phyloP scores from a whole-genome alignment of 2,888 invertebrate species.

The Marronus borbonicus region DNA sequence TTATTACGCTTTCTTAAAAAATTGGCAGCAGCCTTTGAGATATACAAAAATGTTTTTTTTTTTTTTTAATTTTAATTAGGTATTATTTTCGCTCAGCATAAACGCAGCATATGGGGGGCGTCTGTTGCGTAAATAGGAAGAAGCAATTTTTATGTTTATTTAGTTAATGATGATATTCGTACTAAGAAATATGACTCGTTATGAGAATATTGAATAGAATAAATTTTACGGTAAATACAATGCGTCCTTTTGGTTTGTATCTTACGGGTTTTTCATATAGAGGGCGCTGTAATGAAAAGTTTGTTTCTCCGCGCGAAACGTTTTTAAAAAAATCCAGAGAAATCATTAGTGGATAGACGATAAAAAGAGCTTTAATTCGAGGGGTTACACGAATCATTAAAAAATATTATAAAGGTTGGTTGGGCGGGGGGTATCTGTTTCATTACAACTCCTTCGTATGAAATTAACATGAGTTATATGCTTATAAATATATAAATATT shows the following conservation, averaged over 20 bases:
- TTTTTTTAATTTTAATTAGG: too few relatives aligned
- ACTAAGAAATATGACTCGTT: conserved; percentile 56
- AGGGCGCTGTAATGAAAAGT: neutral
- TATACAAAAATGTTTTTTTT: conserved; percentile 58
- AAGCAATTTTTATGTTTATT: conserved; percentile 59
- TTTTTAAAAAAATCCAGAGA: neutral
- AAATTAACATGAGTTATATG: conserved; percentile 45
- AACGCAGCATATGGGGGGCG: conserved; percentile 55
- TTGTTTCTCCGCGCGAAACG: neutral
- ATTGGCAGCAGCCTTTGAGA: conserved; percentile 66
- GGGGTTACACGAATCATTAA: too few relatives aligned
- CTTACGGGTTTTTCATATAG: neutral
- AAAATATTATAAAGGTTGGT: too few relatives aligned
- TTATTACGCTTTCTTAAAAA: conserved; percentile 64
- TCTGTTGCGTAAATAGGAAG: conserved; percentile 64
- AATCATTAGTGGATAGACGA: too few relatives aligned
- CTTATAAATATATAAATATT: conserved; percentile 42
- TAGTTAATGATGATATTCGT: conserved; percentile 57
- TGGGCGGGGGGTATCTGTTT: neutral
- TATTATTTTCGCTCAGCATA: conserved; percentile 60
- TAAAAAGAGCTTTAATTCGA: too few relatives aligned
- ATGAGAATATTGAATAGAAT: conserved; percentile 46
- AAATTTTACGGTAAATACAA: conserved; percentile 41
- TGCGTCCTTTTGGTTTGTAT: neutral
- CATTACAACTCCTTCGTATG: conserved; percentile 15